These are phyloP conservation scores for Anoplolepis gracilipes DNA, from an alignment of 1,140 invertebrate species.

Conservation along the genomic window DNA sequence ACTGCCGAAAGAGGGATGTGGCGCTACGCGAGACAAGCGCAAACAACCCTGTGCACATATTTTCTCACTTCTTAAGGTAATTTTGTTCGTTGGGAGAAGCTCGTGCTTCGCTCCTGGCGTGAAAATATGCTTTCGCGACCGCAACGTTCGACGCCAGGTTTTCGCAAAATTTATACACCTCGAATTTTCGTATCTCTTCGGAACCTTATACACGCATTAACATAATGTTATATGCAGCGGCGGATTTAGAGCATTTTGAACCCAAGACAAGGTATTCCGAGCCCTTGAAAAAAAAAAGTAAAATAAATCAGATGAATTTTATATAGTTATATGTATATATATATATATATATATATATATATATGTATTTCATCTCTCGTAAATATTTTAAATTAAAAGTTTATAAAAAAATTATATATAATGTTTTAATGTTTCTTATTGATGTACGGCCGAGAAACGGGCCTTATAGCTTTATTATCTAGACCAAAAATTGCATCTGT, in stretches of 20 bases:
- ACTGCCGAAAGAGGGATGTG: conserved; percentile 36
- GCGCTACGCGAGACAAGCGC: conserved; percentile 21
- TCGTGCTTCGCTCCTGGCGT: conserved; percentile 48
- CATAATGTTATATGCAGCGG: conserved; percentile 18
- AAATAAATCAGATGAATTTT: conserved; percentile 52
- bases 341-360: too few relatives aligned
- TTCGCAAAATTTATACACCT: conserved; percentile 46
- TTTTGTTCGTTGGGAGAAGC: conserved; percentile 33
- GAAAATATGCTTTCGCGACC: conserved; percentile 53
- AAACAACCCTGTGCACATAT: conserved; percentile 57
- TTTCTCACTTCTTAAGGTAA: conserved; percentile 60
- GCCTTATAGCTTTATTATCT: conserved; percentile 23
- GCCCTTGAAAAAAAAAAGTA: not conserved
- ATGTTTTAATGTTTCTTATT: conserved; percentile 47
- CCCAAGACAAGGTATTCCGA: conserved; percentile 4
- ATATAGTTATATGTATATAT: conserved; percentile 22
- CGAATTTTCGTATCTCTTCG: conserved; percentile 44
- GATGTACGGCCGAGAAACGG: conserved; percentile 13
- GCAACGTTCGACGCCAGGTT: conserved; percentile 29
- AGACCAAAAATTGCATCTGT: conserved; percentile 41
- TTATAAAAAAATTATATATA: conserved; percentile 50
- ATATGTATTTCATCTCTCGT: conserved; percentile 5
- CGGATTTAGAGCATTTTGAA: conserved; percentile 35
- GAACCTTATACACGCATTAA: conserved; percentile 29
- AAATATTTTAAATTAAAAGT: conserved; percentile 42